Percentiles rank a stretch among this genome's conserved stretches.
These are phyloP conservation scores for Smithornis capensis DNA, from an alignment of 2,113 vertebrate genomes.

Conservation along the genomic window DNA sequence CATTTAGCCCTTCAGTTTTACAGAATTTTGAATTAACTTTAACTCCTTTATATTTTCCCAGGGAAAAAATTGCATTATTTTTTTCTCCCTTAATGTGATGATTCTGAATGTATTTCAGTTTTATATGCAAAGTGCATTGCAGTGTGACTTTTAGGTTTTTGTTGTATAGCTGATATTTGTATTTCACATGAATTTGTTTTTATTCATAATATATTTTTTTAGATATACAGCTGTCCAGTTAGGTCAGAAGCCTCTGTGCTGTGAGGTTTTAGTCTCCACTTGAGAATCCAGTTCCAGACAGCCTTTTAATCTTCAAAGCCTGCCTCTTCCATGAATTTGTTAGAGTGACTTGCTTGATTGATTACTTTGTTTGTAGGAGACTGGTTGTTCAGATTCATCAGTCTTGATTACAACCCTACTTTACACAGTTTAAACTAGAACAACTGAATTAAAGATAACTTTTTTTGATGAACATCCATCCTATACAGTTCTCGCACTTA, in stretches of 20 bases:
- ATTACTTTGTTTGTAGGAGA: neutral
- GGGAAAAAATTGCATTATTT: neutral
- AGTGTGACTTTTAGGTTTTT: neutral
- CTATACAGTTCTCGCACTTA: neutral
- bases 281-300: neutral
- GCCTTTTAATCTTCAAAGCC: neutral
- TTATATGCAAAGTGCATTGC: neutral
- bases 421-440: neutral
- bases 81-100: neutral
- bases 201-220: neutral
- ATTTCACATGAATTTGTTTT: neutral
- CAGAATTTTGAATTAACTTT: neutral
- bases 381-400: neutral
- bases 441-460: neutral
- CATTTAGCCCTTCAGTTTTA: neutral
- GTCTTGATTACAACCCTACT: neutral
- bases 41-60: neutral
- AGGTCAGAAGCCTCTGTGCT: neutral
- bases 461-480: neutral
- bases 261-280: neutral
- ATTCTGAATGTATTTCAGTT: neutral
- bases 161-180: neutral
- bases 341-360: neutral
- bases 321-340: neutral
- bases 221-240: neutral